Evolutionary conservation across 2,113 vertebrate genomes (phyloP).

Genomic region (Sinocyclocheilus anshuiensis): DNA sequence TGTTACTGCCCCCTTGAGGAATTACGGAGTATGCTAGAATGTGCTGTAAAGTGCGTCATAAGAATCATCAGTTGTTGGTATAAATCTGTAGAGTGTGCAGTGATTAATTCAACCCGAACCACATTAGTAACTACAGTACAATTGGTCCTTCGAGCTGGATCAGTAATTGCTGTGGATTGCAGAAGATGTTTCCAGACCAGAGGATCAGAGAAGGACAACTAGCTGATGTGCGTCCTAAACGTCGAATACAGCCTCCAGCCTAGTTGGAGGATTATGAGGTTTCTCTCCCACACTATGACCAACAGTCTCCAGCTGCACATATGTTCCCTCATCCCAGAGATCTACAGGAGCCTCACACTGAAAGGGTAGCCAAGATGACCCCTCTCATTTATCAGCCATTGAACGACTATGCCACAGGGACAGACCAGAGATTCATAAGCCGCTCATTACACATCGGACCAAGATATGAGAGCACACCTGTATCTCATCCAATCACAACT

Average conservation of each 20-base stretch:
- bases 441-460: background rate
- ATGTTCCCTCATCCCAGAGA: background rate
- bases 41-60: too few relatives aligned
- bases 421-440: background rate
- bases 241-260: background rate
- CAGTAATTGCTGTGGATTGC: background rate
- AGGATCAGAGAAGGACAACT: background rate
- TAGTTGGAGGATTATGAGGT: background rate
- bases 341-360: background rate
- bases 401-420: background rate
- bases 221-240: background rate
- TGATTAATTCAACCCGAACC: background rate
- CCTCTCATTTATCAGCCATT: background rate
- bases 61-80: too few relatives aligned
- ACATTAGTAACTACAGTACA: background rate
- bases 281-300: background rate
- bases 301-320: background rate
- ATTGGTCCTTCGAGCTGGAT: background rate
- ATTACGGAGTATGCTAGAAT: too few relatives aligned
- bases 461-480: background rate
- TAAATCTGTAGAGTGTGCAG: too few relatives aligned
- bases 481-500: too few relatives aligned
- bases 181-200: background rate
- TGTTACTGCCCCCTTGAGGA: too few relatives aligned
- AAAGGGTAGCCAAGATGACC: slow-evolving; percentile 1